Percentiles rank a stretch among this genome's conserved stretches.
phyloP scores from a whole-genome alignment of 2,797 vertebrate genomes.

The Rostrhamus sociabilis region DNA sequence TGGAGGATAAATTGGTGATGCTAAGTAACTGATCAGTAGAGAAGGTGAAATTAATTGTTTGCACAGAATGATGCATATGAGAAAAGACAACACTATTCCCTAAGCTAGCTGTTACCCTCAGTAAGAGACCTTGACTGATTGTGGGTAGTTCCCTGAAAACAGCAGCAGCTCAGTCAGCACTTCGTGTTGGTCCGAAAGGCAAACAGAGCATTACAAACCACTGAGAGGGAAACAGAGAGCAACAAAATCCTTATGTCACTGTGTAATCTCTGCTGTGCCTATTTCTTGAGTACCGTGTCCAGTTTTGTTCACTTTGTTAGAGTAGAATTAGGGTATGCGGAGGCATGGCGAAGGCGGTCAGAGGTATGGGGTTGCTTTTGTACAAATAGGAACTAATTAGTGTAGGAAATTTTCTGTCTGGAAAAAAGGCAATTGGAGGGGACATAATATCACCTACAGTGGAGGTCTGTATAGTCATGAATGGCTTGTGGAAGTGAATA shows the following conservation, averaged over 20 bases:
- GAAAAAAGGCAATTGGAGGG: slow-evolving; percentile 2
- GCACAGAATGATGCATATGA: neutral
- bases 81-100: neutral
- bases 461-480: slow-evolving; percentile 33
- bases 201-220: neutral
- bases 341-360: neutral
- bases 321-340: neutral
- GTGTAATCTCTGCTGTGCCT: neutral
- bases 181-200: neutral
- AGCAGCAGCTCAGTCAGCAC: neutral
- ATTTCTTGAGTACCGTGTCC: neutral
- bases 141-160: neutral
- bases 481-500: slow-evolving; percentile 52
- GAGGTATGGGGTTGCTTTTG: slow-evolving; percentile 1
- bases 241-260: neutral
- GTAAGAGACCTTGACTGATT: neutral
- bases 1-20: neutral
- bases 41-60: neutral
- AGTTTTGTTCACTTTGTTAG: slow-evolving; percentile 1
- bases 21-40: neutral
- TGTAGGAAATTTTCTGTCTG: slow-evolving; percentile 19
- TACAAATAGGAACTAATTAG: slow-evolving; percentile 21
- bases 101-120: neutral
- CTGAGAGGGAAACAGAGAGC: neutral
- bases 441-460: slow-evolving; percentile 55